phyloP scores from a whole-genome alignment of 2,888 invertebrate genomes.

The Phymatocera aterrima region DNA sequence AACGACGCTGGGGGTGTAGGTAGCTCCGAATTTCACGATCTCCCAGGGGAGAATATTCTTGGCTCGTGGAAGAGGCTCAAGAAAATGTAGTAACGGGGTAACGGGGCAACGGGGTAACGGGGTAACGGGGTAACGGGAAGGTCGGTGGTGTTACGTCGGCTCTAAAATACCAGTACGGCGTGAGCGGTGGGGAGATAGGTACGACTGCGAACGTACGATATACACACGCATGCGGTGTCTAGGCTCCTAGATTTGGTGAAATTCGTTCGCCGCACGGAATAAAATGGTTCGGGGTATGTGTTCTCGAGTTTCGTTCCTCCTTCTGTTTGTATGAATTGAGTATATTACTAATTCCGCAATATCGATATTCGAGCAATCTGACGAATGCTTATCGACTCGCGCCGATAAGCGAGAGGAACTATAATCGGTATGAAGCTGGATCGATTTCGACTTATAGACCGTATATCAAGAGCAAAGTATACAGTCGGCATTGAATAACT shows the following conservation, averaged over 20 bases:
- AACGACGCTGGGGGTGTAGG: slow-evolving; percentile 30
- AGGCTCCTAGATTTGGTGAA: background rate
- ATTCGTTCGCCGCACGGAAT: background rate
- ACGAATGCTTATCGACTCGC: too few species aligned
- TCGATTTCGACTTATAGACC: background rate
- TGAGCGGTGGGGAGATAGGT: background rate
- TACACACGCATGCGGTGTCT: background rate
- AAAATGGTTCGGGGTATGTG: background rate
- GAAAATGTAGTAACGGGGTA: background rate
- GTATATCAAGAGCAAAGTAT: background rate
- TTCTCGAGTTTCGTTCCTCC: background rate
- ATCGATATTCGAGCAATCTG: too few species aligned
- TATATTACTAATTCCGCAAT: too few species aligned
- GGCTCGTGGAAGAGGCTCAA: slow-evolving; percentile 5
- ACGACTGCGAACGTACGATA: background rate
- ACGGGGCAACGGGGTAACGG: slow-evolving; percentile 1
- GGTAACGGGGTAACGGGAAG: background rate
- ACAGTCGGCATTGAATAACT: background rate
- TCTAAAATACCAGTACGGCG: slow-evolving; percentile 6
- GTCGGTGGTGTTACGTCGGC: background rate
- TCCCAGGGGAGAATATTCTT: slow-evolving; percentile 22
- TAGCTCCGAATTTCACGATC: slow-evolving; percentile 14
- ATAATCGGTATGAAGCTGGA: too few species aligned
- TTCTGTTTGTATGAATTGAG: too few species aligned
- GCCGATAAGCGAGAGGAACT: too few species aligned